Evolutionary conservation across 2,797 vertebrate genomes (phyloP).

Genomic region (Alfaro cultratus): DNA sequence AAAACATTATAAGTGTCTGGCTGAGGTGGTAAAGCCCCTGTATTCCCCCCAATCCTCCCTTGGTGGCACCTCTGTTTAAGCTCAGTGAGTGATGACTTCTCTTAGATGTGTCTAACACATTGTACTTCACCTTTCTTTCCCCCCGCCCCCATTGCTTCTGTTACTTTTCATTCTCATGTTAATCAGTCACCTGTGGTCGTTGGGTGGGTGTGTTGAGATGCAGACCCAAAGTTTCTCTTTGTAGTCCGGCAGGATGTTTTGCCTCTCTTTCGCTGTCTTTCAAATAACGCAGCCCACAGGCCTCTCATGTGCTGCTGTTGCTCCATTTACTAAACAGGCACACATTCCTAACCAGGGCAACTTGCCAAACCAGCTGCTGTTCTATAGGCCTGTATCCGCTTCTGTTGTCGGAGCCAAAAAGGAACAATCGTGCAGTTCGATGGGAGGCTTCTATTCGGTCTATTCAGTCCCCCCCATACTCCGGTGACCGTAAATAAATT

Average conservation of each 20-base stretch:
- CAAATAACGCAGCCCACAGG: constrained; percentile 59
- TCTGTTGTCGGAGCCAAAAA: constrained; percentile 54
- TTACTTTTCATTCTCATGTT: constrained; percentile 11
- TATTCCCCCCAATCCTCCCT: background rate
- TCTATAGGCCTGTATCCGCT: constrained; percentile 77
- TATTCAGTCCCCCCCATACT: background rate
- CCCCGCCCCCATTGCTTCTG: background rate
- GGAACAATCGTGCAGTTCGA: constrained; percentile 64
- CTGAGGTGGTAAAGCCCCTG: background rate
- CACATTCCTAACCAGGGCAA: constrained; percentile 76
- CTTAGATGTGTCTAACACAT: background rate
- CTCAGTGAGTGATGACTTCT: background rate
- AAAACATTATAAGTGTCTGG: background rate
- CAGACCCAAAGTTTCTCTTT: constrained; percentile 32
- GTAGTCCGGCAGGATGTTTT: constrained; percentile 49
- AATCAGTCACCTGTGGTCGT: constrained; percentile 13
- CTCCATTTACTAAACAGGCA: constrained; percentile 72
- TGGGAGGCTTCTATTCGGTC: constrained; percentile 18
- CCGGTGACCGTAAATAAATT: background rate
- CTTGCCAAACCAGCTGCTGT: constrained; percentile 79
- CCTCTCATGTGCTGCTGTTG: constrained; percentile 56
- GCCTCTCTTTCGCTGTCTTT: constrained; percentile 58
- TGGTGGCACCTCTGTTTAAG: background rate
- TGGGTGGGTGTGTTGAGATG: constrained; percentile 17
- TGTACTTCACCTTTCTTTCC: background rate